Evolutionary conservation across 2,797 vertebrate species (phyloP), one percentile per base, ranked within the genome.

Genomic region (Oryzias dopingdopingensis): DNA sequence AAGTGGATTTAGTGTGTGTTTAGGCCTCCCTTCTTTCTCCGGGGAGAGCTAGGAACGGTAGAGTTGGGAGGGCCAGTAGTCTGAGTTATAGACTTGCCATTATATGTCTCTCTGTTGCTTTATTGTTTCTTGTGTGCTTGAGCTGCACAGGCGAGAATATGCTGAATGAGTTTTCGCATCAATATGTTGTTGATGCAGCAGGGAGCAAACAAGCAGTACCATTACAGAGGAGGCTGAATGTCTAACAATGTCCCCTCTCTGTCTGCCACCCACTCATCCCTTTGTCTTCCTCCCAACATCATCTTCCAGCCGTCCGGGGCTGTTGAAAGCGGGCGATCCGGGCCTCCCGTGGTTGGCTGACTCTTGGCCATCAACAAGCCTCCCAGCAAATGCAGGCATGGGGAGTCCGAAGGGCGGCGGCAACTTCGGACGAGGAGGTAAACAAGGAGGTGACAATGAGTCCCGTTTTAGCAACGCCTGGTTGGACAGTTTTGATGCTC

Each of bases 301-400:
- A 24, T 67, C 54, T 63, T 48, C 65, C 74, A 97, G 95, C 61
- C 94, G 95, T 51, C 95, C 96, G 16, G 95, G 96, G 55, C 89
- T 98, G 73, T 74, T 98, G 79, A 97, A 97, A 82, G 90, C 93
- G 7, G 91, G 93, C 52, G 95, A 97, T 76, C 93, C 92, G 37
- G 94, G 86, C 72, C 94, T 97, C 43, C 96, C 95, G 49, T 98
- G 96, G 96, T 89, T 98, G 84, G 95, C 95, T 52, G 96, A 98
- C 84, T 98, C 96, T 6, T 98, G 96, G 95, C 96, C 96, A 64
- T 94, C 96, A 47, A 94, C 95, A 0, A 96, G 95, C 86, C 92
- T 98, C 71, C 95, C 95, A 0, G 94, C 95, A 15, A 96, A 95
- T 59, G 94, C 93, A 42, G 94, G 92, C 73, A 92, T 90, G 67